Evolutionary conservation across 2,113 vertebrate species (phyloP).

Genomic region (Rynchops niger): DNA sequence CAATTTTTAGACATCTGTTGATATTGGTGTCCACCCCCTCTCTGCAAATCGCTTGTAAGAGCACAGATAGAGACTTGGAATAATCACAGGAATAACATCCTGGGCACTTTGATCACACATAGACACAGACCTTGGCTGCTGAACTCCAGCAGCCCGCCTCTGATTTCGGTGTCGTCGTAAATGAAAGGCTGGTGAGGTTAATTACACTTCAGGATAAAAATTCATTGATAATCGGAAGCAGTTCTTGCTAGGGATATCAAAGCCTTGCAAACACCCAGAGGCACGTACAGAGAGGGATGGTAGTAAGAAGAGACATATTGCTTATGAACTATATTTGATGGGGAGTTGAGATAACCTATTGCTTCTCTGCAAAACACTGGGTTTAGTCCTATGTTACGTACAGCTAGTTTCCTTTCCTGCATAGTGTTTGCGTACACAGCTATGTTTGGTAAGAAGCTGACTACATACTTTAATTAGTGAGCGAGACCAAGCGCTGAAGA

Average conservation of each 20-base stretch:
- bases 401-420: background rate
- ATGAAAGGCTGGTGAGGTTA: background rate
- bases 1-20: background rate
- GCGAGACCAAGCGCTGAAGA: background rate
- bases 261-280: background rate
- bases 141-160: background rate
- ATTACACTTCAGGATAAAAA: background rate
- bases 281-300: background rate
- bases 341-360: background rate
- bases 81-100: background rate
- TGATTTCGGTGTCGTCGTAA: background rate
- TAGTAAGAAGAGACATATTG: background rate
- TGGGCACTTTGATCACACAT: background rate
- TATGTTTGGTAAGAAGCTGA: background rate
- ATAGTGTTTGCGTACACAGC: accelerated
- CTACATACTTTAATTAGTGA: background rate
- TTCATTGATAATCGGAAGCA: background rate
- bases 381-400: background rate
- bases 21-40: background rate
- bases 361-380: background rate
- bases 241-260: background rate
- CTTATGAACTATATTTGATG: accelerated
- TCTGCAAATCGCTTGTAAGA: background rate
- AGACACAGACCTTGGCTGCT: background rate
- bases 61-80: background rate